Conservation (phyloP, 2,797 vertebrate genomes). For the Danio jaintianensis region DNA sequence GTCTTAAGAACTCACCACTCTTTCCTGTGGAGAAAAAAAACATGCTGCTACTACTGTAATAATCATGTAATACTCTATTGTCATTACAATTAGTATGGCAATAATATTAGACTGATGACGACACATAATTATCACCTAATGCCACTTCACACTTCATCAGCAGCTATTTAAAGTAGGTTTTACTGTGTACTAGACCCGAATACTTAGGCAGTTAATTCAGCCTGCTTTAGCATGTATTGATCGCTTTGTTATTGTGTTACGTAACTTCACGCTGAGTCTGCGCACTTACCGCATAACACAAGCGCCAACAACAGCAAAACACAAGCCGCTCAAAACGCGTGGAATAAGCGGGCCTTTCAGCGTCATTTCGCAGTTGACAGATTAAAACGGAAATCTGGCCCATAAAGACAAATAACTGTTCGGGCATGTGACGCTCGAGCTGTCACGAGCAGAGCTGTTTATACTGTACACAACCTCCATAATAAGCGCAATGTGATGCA, state of each 20-base stretch:
- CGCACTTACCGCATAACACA: slow-evolving; percentile 55
- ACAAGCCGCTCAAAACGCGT: neutral
- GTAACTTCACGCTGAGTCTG: slow-evolving; percentile 53
- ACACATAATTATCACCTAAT: neutral
- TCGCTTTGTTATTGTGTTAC: slow-evolving; percentile 47
- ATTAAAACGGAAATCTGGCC: neutral
- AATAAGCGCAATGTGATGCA: neutral
- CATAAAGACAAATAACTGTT: neutral
- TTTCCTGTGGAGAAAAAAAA: too few species aligned
- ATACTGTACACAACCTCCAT: neutral
- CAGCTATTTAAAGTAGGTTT: neutral
- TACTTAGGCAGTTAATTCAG: neutral
- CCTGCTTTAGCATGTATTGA: neutral
- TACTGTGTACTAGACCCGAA: neutral
- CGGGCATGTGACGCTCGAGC: neutral
- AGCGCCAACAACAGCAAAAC: slow-evolving; percentile 27
- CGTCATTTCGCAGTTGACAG: neutral
- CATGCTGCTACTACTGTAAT: too few species aligned
- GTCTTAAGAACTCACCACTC: too few species aligned
- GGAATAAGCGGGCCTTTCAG: neutral
- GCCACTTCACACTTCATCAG: neutral
- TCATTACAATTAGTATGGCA: neutral
- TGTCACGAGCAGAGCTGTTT: neutral
- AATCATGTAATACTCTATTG: neutral
- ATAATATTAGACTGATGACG: neutral